Percentiles rank a stretch among this genome's conserved stretches.
These are phyloP conservation scores for Dipus sagitta DNA, from an alignment of 2,797 vertebrate genomes.

Conservation along the genomic window DNA sequence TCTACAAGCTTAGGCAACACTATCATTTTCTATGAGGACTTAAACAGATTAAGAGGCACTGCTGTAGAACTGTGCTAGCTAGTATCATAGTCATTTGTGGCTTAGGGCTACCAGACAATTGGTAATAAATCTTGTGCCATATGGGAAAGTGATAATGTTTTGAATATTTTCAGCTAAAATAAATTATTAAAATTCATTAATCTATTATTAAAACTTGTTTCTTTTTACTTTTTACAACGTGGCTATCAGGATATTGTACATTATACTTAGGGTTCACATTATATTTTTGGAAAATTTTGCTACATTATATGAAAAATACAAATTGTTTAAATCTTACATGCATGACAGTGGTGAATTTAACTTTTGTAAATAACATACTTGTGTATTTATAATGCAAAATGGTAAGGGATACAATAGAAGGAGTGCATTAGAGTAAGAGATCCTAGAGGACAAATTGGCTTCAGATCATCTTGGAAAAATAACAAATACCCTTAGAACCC, in stretches of 20 bases:
- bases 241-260: background rate
- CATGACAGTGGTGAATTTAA: background rate
- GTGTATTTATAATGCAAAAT: background rate
- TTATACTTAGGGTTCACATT: background rate
- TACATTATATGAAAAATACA: background rate
- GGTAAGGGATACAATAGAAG: background rate
- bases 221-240: background rate
- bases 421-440: background rate
- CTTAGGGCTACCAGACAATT: background rate
- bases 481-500: background rate
- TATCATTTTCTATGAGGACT: background rate
- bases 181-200: background rate
- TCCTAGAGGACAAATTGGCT: background rate
- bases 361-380: background rate
- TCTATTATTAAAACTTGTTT: background rate
- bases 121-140: background rate
- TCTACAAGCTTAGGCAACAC: background rate
- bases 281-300: background rate
- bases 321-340: background rate
- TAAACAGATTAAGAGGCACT: background rate
- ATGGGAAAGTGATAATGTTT: constrained; percentile 22
- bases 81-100: background rate
- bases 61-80: background rate
- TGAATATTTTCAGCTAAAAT: constrained; percentile 12
- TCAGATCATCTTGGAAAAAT: constrained; percentile 33